Percentiles rank a stretch among this genome's conserved stretches.
These are phyloP conservation scores for Epiblema foenella DNA, from an alignment of 2,888 invertebrate genomes.

Conservation along the genomic window DNA sequence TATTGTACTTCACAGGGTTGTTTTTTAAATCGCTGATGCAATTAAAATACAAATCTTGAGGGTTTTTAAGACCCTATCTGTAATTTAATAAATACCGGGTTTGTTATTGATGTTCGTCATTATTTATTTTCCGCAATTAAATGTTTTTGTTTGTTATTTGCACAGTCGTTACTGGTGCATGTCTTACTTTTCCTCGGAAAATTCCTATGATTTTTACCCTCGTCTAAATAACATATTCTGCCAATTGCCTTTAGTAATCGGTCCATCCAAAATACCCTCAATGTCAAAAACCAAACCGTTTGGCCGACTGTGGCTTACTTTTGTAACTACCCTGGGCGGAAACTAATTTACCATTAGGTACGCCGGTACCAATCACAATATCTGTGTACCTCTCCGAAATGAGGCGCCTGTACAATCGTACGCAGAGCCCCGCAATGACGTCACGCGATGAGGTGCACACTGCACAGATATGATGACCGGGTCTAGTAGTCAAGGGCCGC, in stretches of 20 bases:
- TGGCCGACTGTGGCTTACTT: not conserved
- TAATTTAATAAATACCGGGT: not conserved
- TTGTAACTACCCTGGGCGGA: not conserved
- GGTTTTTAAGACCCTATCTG: conserved; percentile 1
- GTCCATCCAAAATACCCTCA: no score
- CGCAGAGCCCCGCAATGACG: no score
- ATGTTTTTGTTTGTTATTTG: not conserved
- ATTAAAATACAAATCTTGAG: conserved; percentile 24
- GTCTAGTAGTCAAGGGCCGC: conserved; percentile 52
- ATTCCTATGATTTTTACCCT: not conserved
- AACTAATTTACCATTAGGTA: no score
- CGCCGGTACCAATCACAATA: no score
- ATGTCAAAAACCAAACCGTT: not conserved
- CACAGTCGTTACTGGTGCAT: not conserved
- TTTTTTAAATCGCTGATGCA: conserved; percentile 25
- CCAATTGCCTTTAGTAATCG: no score
- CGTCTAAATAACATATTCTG: not conserved
- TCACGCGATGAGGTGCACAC: no score
- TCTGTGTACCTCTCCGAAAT: not conserved
- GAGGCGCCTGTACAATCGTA: no score
- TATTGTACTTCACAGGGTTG: conserved; percentile 33
- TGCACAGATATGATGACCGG: no score
- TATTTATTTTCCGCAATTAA: not conserved
- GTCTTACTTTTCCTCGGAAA: not conserved
- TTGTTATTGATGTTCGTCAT: not conserved